Base-by-base conservation (phyloP, 1,140 invertebrate species). In the Tetragnatha versicolor region DNA sequence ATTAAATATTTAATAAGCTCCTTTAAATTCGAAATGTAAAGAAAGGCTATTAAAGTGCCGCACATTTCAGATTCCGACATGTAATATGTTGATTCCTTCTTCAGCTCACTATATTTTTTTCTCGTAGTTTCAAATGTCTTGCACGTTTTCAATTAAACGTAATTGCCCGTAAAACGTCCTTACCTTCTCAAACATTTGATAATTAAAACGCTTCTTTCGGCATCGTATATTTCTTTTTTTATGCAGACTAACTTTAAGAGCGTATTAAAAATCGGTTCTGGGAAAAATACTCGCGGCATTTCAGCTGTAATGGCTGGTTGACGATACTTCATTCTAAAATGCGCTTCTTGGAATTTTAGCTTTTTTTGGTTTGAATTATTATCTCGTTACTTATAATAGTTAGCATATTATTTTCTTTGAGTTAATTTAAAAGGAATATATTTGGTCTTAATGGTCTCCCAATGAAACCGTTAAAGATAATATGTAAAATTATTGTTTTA, bases 101-200 rank as follows among this genome's bases (percentile, higher is more conserved):
- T 65, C 20, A 25, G 35, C 61, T 42, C 37, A 4, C 22, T 65
- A 42, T 39, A 14, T 39, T 42, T 65, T 65, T 65, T 65, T 29
- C 4, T 6, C n/a, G 61, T 31, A 17, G 27, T 37, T 65, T 65
- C 3, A 65, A 65, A 65, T 65, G 35, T 25, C 39, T 22, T 42
- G 35, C 61, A 65, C 61, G 61, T 65, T 65, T 65, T 65, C 61
- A 42, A 65, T 65, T 65, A 65, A 42, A 39, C 25, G 35, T 65
- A 65, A 65, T 65, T 65, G 61, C 35, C 61, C 61, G 61, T 29
- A 65, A 65, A 65, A 65, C 61, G 35, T 65, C 61, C 61, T 65
- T 65, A 42, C 39, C 61, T 65, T 37, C 42, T 65, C 61, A 65
- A 25, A 42, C 42, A 39, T 65, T 42, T 42, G 42, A 39, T 65